Percentiles rank a stretch among this genome's conserved stretches.
phyloP scores from a whole-genome alignment of 1,140 invertebrate genomes.

The Ectropis grisescens region DNA sequence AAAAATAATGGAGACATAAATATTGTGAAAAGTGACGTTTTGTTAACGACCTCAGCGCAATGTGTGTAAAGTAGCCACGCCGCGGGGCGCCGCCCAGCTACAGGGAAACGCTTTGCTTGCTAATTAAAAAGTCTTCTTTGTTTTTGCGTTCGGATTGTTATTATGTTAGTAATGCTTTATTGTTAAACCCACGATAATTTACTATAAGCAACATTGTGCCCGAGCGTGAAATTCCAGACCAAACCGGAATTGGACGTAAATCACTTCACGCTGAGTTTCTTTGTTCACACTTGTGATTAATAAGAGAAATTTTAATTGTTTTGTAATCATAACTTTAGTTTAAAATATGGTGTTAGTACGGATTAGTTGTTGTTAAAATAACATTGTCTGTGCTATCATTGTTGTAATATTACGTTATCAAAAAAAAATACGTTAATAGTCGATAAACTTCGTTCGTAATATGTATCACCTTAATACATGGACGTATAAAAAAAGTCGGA shows the following conservation, averaged over 20 bases:
- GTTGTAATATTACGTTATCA: too few species aligned
- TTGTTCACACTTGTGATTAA: slow-evolving; percentile 4
- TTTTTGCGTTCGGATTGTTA: slow-evolving; percentile 44
- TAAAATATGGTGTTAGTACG: too few species aligned
- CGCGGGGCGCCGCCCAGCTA: slow-evolving; percentile 30
- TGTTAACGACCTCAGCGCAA: slow-evolving; percentile 50
- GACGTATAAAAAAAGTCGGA: too few species aligned
- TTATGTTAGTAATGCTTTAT: slow-evolving; percentile 46
- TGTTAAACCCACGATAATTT: slow-evolving; percentile 33
- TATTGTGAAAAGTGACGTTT: slow-evolving; percentile 63
- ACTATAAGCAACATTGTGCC: slow-evolving; percentile 11
- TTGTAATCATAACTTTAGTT: too few species aligned
- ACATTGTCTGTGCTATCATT: too few species aligned
- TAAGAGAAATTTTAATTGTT: slow-evolving; percentile 1
- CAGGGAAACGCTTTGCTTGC: slow-evolving; percentile 34
- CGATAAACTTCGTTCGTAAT: too few species aligned
- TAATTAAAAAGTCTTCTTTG: slow-evolving; percentile 56
- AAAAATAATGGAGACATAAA: slow-evolving; percentile 65
- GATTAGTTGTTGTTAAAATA: too few species aligned
- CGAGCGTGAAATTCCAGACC: slow-evolving; percentile 19
- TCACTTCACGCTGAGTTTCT: slow-evolving; percentile 14
- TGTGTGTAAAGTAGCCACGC: slow-evolving; percentile 53
- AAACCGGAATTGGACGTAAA: slow-evolving; percentile 13
- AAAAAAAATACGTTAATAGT: too few species aligned
- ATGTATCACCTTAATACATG: too few species aligned